Evolutionary conservation across 2,888 invertebrate species (phyloP), one percentile per base, ranked within the genome.

Genomic region (Catocala fraxini): DNA sequence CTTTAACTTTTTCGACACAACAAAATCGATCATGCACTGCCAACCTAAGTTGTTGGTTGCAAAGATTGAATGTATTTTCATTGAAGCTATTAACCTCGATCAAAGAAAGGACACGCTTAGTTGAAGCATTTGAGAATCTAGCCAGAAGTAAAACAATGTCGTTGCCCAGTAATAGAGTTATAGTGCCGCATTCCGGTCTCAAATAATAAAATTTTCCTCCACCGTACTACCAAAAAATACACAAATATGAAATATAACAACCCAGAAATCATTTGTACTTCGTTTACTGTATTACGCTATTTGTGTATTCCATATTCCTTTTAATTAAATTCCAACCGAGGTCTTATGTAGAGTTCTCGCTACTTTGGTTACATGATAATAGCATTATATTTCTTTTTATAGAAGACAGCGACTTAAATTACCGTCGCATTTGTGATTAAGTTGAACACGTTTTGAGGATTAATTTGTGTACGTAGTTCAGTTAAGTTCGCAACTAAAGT

Each of bases 31-130:
- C 55, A 51, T 60, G 43, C 53, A 71, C 70, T 56, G 41, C 56
- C 57, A 63, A 68, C 59, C 68, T 64, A 61, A 73, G 66, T 77
- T 79, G 78, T 76, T 73, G 75, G 71, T 67, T 71, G 74, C 68
- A 66, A 73, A 66, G 75, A 77, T 71, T 75, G 67, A 81, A 75
- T 72, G 73, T 80, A 79, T 85, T 81, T 82, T 25, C 71, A 59
- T 65, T 68, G 66, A 71, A 59, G 59, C 78, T 75, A 78, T 86
- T 86, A 85, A 81, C 84, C 81, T 85, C 87, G 82, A 84, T 85
- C 79, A 77, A 77, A 80, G 73, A 72, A 74, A 77, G 82, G 81
- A 73, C 72, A 71, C 65, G 77, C 78, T 72, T 75, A 13, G 6
- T 2, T 69, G 71, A 68, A 66, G 59, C 62, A 57, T 62, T 63